Evolutionary conservation across 2,888 invertebrate species (phyloP).

Genomic region (Coelinius sp.): DNA sequence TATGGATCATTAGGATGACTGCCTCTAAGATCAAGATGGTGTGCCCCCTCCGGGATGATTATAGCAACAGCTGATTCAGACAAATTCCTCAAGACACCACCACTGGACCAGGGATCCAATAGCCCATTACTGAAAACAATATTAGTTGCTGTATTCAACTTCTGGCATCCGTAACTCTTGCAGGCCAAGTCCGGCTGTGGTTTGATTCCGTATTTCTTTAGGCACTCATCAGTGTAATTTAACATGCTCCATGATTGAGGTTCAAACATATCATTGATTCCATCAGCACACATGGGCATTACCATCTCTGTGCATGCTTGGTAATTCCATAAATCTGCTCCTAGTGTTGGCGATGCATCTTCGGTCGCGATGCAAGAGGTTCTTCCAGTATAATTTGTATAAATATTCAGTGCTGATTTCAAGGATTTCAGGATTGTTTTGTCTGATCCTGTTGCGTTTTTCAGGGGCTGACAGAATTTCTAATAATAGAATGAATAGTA

Average conservation of each 20-base stretch:
- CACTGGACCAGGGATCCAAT: constrained; percentile 90
- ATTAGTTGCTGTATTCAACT: constrained; percentile 78
- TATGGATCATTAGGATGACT: constrained; percentile 77
- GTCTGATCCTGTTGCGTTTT: constrained; percentile 52
- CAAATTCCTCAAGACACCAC: constrained; percentile 82
- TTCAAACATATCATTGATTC: constrained; percentile 88
- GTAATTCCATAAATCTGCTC: constrained; percentile 84
- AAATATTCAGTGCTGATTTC: constrained; percentile 80
- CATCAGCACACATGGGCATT: constrained; percentile 91
- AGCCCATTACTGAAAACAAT: constrained; percentile 86
- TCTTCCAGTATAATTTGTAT: constrained; percentile 85
- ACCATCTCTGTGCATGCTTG: constrained; percentile 97
- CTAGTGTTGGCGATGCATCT: constrained; percentile 74
- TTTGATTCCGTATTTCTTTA: constrained; percentile 77
- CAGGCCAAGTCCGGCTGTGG: constrained; percentile 80
- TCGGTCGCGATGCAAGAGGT: constrained; percentile 79
- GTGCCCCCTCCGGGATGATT: constrained; percentile 86
- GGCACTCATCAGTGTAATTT: constrained; percentile 78
- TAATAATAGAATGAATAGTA: constrained; percentile 55
- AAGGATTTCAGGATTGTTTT: constrained; percentile 71
- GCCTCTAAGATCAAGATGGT: constrained; percentile 86
- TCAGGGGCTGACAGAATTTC: constrained; percentile 73
- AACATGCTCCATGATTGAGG: constrained; percentile 81
- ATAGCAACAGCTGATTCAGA: constrained; percentile 79
- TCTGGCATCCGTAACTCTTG: constrained; percentile 85